These are phyloP conservation scores for Eudemis profundana DNA, from an alignment of 2,888 invertebrate species.

Conservation along the genomic window DNA sequence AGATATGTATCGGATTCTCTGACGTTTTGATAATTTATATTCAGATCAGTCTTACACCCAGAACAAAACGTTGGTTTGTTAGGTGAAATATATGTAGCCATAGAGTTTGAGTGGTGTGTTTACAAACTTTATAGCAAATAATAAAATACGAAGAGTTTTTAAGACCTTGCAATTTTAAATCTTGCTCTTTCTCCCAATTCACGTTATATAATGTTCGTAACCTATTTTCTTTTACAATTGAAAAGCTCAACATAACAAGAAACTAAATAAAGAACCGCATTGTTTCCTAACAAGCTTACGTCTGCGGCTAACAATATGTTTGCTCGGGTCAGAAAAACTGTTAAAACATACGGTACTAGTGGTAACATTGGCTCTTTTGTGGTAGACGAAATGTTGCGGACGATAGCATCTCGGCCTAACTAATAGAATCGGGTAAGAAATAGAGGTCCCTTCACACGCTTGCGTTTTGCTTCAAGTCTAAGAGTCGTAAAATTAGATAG, in stretches of 20 bases:
- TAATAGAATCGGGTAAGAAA: slow-evolving; percentile 31
- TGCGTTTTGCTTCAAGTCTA: slow-evolving; percentile 7
- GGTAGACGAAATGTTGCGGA: neutral
- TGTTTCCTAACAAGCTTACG: slow-evolving; percentile 34
- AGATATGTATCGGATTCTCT: no score
- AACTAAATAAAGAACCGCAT: slow-evolving; percentile 27
- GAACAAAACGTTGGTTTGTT: no score
- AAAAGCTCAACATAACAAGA: slow-evolving; percentile 29
- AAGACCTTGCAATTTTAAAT: neutral
- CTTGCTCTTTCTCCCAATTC: neutral
- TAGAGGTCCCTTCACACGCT: slow-evolving; percentile 15
- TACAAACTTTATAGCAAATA: neutral
- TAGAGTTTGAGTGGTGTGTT: no score
- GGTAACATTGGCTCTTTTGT: slow-evolving; percentile 1
- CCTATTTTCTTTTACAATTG: slow-evolving; percentile 19
- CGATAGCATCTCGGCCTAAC: slow-evolving; percentile 26
- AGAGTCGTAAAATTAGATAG: slow-evolving; percentile 6
- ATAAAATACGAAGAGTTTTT: neutral
- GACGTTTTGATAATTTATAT: no score
- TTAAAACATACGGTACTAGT: slow-evolving; percentile 5
- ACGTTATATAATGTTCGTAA: slow-evolving; percentile 6
- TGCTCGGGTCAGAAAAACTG: neutral
- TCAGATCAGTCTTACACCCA: no score
- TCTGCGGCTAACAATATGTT: slow-evolving; percentile 28
- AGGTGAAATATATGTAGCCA: no score